A percentile compares a stretch with the other conserved stretches of the same genome.
Evolutionary conservation across 1,140 invertebrate species (phyloP).

Genomic region (Drosophila gunungcola): DNA sequence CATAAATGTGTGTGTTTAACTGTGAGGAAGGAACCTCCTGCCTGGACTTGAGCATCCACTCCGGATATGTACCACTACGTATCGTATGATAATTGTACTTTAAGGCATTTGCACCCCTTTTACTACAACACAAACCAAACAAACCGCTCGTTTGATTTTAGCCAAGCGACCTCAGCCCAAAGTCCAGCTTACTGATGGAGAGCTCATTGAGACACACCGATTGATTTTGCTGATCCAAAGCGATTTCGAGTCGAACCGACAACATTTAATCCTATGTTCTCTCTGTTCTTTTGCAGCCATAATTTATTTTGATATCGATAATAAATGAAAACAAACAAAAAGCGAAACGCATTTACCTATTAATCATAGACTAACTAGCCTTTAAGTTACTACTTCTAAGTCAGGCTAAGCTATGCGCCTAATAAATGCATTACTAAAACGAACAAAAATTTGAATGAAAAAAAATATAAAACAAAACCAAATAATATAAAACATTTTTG

Average conservation of each 20-base stretch:
- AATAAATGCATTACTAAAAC: constrained; percentile 81
- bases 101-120: constrained; percentile 46
- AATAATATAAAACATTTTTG: constrained; percentile 55
- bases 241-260: constrained; percentile 2
- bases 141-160: constrained; percentile 74
- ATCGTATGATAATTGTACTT: constrained; percentile 51
- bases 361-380: constrained; percentile 62
- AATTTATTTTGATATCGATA: constrained; percentile 38
- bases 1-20: constrained; percentile 7
- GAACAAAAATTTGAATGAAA: constrained; percentile 31
- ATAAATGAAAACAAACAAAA: constrained; percentile 35
- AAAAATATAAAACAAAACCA: constrained; percentile 5
- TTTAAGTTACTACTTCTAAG: constrained; percentile 54
- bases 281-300: constrained; percentile 55
- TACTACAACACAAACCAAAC: constrained; percentile 56
- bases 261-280: constrained; percentile 42
- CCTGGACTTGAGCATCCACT: not conserved
- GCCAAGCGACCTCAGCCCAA: constrained; percentile 40
- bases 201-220: constrained; percentile 37
- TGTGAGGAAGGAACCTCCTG: not conserved
- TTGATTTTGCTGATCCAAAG: constrained; percentile 29
- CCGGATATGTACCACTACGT: constrained; percentile 14
- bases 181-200: constrained; percentile 15
- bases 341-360: constrained; percentile 38
- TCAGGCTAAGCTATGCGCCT: constrained; percentile 69